Evolutionary conservation across 1,140 invertebrate genomes (phyloP).

Genomic region (Leptonema lineaticorne): DNA sequence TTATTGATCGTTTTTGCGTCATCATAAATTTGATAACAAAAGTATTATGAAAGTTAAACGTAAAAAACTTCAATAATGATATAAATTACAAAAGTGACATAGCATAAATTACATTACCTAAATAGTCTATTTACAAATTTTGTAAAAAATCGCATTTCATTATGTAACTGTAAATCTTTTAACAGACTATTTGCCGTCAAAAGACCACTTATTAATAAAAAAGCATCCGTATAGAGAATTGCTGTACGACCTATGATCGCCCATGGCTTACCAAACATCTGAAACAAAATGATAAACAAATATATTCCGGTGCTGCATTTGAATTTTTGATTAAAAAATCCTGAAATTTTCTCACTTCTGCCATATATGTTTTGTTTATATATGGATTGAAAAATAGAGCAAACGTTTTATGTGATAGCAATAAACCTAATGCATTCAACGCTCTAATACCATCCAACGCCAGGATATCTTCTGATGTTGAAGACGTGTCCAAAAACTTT

Average conservation of each 20-base stretch:
- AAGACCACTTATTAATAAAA: constrained; percentile 73
- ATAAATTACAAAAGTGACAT: no score
- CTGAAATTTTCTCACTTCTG: constrained; percentile 67
- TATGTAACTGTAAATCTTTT: constrained; percentile 59
- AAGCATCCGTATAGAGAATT: constrained; percentile 75
- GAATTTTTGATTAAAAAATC: not conserved
- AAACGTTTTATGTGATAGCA: constrained; percentile 73
- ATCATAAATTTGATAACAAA: not conserved
- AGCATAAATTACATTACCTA: constrained; percentile 53
- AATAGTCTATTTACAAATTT: constrained; percentile 64
- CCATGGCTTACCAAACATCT: constrained; percentile 69
- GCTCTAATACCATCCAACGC: constrained; percentile 69
- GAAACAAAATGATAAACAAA: constrained; percentile 34
- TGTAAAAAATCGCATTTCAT: constrained; percentile 59
- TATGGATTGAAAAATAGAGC: constrained; percentile 71
- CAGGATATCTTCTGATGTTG: constrained; percentile 61
- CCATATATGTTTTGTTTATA: constrained; percentile 67
- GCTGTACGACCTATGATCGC: constrained; percentile 71
- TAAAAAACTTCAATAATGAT: not conserved
- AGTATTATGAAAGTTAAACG: not conserved
- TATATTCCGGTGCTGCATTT: constrained; percentile 1
- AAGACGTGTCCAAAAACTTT: constrained; percentile 57
- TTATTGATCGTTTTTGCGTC: not conserved
- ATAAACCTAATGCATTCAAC: constrained; percentile 65
- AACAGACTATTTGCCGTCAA: constrained; percentile 67